Percentiles rank a stretch among this genome's conserved stretches.
phyloP scores from a whole-genome alignment of 2,888 invertebrate species.

The Electrophaes corylata region DNA sequence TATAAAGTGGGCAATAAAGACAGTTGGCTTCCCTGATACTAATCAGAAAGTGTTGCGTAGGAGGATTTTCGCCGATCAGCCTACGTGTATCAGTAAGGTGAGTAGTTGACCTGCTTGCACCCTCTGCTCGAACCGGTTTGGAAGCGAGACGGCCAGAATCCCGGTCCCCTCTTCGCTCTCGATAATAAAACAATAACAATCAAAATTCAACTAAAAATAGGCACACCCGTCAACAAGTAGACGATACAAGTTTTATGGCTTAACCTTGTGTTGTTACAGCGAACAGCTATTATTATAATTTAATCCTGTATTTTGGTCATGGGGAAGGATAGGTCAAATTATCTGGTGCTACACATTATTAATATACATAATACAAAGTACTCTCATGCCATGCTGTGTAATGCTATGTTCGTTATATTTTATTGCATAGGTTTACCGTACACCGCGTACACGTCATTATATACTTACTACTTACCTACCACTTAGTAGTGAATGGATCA shows the following conservation, averaged over 20 bases:
- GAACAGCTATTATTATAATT: not conserved
- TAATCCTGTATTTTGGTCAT: too few relatives aligned
- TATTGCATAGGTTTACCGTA: too few relatives aligned
- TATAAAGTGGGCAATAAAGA: conserved; percentile 37
- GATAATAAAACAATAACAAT: conserved; percentile 53
- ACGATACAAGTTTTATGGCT: conserved; percentile 29
- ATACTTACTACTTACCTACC: too few relatives aligned
- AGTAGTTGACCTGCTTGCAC: conserved; percentile 74
- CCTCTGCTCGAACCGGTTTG: conserved; percentile 71
- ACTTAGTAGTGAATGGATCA: not conserved
- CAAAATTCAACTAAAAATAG: conserved; percentile 55
- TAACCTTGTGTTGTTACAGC: conserved; percentile 20
- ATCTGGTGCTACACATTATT: too few relatives aligned
- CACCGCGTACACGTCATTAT: too few relatives aligned
- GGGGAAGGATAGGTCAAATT: too few relatives aligned
- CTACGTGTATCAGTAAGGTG: conserved; percentile 69
- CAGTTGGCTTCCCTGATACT: conserved; percentile 48
- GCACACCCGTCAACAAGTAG: conserved; percentile 36
- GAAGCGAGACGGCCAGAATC: conserved; percentile 44
- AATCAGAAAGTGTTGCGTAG: conserved; percentile 64
- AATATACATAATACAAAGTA: too few relatives aligned
- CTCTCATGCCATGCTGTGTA: too few relatives aligned
- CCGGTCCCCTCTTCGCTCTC: conserved; percentile 43
- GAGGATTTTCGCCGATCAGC: conserved; percentile 71
- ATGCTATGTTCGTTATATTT: too few relatives aligned